phyloP scores from a whole-genome alignment of 2,888 invertebrate genomes.

The Drosophila testacea region DNA sequence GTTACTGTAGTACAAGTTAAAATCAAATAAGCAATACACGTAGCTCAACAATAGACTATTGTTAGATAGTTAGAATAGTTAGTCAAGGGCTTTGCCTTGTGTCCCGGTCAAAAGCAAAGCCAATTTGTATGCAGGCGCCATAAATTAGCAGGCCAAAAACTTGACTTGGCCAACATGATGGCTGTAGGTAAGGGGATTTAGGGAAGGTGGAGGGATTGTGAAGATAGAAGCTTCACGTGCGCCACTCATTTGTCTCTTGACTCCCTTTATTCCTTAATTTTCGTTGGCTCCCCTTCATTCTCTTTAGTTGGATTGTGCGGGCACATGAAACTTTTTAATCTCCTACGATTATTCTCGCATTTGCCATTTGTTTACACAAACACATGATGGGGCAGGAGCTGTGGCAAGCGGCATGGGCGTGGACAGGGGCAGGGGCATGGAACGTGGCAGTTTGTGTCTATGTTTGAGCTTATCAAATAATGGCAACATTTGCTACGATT shows the following conservation, averaged over 20 bases:
- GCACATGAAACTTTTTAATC: slow-evolving; percentile 83
- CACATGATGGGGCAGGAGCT: slow-evolving; percentile 40
- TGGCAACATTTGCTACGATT: slow-evolving; percentile 81
- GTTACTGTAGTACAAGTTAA: not conserved
- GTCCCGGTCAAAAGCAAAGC: slow-evolving; percentile 19
- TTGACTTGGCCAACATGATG: slow-evolving; percentile 24
- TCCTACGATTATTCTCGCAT: slow-evolving; percentile 84
- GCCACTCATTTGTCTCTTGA: slow-evolving; percentile 75
- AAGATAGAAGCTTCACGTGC: slow-evolving; percentile 69
- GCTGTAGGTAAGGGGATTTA: slow-evolving; percentile 3
- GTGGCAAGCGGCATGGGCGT: not conserved
- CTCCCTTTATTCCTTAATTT: too few relatives aligned
- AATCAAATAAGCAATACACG: slow-evolving; percentile 9
- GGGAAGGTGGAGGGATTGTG: not conserved
- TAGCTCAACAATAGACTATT: not conserved
- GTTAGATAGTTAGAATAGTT: slow-evolving; percentile 34
- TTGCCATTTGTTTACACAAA: slow-evolving; percentile 82
- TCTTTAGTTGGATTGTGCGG: slow-evolving; percentile 43
- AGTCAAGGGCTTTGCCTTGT: slow-evolving; percentile 23
- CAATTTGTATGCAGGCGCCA: slow-evolving; percentile 76
- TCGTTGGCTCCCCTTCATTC: not conserved
- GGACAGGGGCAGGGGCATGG: not conserved
- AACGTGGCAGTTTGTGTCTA: slow-evolving; percentile 50
- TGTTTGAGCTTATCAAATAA: slow-evolving; percentile 82
- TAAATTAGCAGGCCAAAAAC: slow-evolving; percentile 69